Conservation (phyloP, 1,140 invertebrate genomes). For the Diabrotica undecimpunctata region DNA sequence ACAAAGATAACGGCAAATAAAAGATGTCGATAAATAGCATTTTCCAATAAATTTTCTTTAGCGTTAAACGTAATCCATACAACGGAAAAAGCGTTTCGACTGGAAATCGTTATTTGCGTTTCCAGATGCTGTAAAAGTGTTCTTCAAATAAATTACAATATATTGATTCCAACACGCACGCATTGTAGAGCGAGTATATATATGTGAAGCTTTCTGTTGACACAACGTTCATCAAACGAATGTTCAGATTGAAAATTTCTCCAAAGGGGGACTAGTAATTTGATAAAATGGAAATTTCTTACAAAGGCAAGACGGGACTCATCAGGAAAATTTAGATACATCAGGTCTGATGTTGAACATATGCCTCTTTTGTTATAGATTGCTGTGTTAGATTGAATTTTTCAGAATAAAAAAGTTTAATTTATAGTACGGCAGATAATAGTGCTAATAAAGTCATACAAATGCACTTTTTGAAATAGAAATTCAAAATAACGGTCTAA, state of each 20-base stretch:
- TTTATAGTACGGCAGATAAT: no score
- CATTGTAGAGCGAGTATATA: not conserved
- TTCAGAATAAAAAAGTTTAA: no score
- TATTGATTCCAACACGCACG: not conserved
- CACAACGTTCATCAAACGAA: not conserved
- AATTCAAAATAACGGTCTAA: no score
- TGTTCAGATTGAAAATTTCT: not conserved
- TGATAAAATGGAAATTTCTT: not conserved
- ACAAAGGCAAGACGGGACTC: no score
- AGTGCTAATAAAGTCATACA: no score
- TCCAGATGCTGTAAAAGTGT: not conserved
- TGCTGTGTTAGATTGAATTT: no score
- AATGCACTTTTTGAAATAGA: no score
- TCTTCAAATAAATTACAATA: conserved; percentile 1
- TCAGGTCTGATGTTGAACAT: no score
- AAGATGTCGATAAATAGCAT: no score
- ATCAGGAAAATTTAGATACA: no score
- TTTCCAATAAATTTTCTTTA: not conserved
- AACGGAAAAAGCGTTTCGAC: not conserved
- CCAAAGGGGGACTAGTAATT: not conserved
- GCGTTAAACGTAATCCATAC: not conserved
- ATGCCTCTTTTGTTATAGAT: no score
- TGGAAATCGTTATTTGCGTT: not conserved
- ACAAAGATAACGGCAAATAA: no score
- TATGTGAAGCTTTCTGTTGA: not conserved